A percentile compares a stretch with the other conserved stretches of the same genome.
Evolutionary conservation across 2,797 vertebrate species (phyloP).

Genomic region (Lateolabrax maculatus): DNA sequence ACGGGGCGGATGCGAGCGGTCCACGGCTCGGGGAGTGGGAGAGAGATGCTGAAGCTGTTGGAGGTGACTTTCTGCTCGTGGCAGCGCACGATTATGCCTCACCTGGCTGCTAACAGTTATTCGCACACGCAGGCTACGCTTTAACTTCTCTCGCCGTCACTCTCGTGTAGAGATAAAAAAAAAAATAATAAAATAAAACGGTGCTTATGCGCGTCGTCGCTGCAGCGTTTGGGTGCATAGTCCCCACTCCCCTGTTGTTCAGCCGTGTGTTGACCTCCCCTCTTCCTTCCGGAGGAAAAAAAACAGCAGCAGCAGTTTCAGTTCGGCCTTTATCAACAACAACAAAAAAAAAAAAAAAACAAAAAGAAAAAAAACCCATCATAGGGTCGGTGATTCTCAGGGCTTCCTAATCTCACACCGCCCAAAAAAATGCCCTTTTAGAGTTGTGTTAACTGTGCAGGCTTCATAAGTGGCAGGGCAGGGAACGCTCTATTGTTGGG

Average conservation of each 20-base stretch:
- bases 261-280: neutral
- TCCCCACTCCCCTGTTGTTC: neutral
- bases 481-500: neutral
- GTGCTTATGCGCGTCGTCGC: slow-evolving; percentile 32
- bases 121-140: neutral
- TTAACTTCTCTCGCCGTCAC: no score
- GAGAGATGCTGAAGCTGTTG: slow-evolving; percentile 18
- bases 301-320: slow-evolving; percentile 4
- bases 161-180: no score
- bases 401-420: neutral
- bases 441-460: neutral
- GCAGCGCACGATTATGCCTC: neutral
- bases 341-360: no score
- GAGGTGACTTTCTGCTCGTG: slow-evolving; percentile 16
- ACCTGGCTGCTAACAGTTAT: neutral
- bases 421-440: neutral
- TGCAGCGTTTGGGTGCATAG: slow-evolving; percentile 10
- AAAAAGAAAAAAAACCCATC: no score
- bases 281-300: neutral
- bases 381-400: neutral
- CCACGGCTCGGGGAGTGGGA: slow-evolving; percentile 21
- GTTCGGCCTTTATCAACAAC: no score
- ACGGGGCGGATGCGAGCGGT: slow-evolving; percentile 67
- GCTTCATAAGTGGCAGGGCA: neutral
- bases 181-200: no score